These are phyloP conservation scores for Agonopterix subpropinquella DNA, from an alignment of 2,888 invertebrate genomes.

Conservation along the genomic window DNA sequence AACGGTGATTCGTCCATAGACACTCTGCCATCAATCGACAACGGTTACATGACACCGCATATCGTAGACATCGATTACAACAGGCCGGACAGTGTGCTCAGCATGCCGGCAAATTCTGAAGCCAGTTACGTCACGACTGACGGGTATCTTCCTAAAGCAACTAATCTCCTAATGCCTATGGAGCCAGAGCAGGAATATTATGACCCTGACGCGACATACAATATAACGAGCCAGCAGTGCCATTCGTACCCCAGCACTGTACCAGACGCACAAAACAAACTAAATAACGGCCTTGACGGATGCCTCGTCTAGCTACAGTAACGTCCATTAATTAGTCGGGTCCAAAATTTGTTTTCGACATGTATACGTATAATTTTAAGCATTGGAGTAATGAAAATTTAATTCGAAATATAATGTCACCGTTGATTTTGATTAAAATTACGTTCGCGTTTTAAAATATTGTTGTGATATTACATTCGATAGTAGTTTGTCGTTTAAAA, in stretches of 20 bases:
- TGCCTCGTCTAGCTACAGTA: slow-evolving; percentile 73
- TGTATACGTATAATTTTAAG: slow-evolving; percentile 65
- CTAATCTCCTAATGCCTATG: slow-evolving; percentile 67
- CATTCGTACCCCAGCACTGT: slow-evolving; percentile 69
- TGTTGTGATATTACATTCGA: slow-evolving; percentile 21
- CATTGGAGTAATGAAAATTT: slow-evolving; percentile 35
- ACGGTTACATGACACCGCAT: slow-evolving; percentile 53
- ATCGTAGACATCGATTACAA: slow-evolving; percentile 56
- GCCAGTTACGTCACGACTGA: slow-evolving; percentile 53
- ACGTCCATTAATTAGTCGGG: slow-evolving; percentile 35
- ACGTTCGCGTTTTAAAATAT: slow-evolving; percentile 18
- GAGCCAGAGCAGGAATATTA: slow-evolving; percentile 73
- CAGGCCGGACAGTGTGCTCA: slow-evolving; percentile 64
- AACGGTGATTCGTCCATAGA: slow-evolving; percentile 60
- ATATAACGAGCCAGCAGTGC: slow-evolving; percentile 65
- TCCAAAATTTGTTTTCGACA: slow-evolving; percentile 61
- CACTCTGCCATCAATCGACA: slow-evolving; percentile 55
- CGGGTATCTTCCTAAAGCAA: slow-evolving; percentile 61
- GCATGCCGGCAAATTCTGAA: slow-evolving; percentile 50
- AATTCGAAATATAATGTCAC: slow-evolving; percentile 65
- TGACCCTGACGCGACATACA: slow-evolving; percentile 71
- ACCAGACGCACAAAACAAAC: slow-evolving; percentile 62
- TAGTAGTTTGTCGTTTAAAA: background rate
- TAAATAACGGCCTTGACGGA: slow-evolving; percentile 75
- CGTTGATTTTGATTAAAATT: slow-evolving; percentile 33